phyloP scores from a whole-genome alignment of 2,113 vertebrate species.

The Mixornis gularis region DNA sequence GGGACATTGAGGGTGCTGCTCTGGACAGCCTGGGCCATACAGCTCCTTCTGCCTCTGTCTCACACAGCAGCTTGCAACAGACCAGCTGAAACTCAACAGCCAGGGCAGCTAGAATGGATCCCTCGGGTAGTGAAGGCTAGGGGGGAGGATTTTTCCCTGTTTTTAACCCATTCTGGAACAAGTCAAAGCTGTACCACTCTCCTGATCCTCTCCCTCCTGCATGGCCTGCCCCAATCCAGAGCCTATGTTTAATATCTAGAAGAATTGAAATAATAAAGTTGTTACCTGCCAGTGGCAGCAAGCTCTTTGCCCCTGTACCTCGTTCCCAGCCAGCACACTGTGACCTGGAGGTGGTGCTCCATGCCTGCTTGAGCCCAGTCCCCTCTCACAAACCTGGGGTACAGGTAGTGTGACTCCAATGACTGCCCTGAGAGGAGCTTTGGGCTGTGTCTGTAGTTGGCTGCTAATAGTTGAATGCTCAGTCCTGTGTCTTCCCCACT shows the following conservation, averaged over 20 bases:
- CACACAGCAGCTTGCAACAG: neutral
- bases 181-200: neutral
- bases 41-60: rapidly evolving
- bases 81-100: neutral
- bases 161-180: neutral
- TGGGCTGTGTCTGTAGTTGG: neutral
- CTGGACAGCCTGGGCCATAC: neutral
- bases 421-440: rapidly evolving
- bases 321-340: rapidly evolving
- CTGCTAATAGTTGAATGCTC: neutral
- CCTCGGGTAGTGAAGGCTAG: rapidly evolving
- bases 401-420: rapidly evolving
- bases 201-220: neutral
- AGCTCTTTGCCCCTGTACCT: neutral
- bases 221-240: neutral
- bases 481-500: neutral
- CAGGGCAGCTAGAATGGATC: neutral
- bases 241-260: rapidly evolving
- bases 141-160: rapidly evolving
- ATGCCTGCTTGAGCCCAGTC: neutral
- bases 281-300: neutral
- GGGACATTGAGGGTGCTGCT: neutral
- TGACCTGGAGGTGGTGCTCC: too few species aligned
- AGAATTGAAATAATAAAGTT: neutral
- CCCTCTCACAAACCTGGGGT: rapidly evolving